Conservation (phyloP, 2,113 vertebrate species). For the Xiphophorus couchianus region DNA sequence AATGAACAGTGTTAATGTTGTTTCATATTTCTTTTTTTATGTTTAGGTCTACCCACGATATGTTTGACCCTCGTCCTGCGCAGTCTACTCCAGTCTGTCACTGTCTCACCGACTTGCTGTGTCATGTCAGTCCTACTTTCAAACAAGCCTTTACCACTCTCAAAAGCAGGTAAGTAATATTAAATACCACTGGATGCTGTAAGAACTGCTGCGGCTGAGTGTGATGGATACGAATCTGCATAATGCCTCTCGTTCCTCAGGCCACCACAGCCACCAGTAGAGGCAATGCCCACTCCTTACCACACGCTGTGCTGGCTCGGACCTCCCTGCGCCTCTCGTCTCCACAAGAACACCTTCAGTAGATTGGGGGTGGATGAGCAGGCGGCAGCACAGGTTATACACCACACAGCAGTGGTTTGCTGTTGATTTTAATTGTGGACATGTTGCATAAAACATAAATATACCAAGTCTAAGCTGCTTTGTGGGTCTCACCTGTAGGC, state of each 20-base stretch:
- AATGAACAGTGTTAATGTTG: neutral
- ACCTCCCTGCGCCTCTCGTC: conserved; percentile 68
- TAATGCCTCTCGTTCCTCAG: conserved; percentile 46
- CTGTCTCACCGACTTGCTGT: conserved; percentile 80
- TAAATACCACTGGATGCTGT: neutral
- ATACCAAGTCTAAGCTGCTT: neutral
- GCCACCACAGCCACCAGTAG: conserved; percentile 55
- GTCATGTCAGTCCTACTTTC: conserved; percentile 80
- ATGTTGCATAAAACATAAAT: conserved; percentile 6
- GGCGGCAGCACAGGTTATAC: conserved; percentile 70
- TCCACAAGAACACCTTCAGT: conserved; percentile 75
- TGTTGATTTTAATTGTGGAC: neutral
- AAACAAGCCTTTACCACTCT: conserved; percentile 72
- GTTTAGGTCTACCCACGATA: conserved; percentile 77
- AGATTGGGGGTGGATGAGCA: conserved; percentile 78
- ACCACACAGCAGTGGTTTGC: neutral
- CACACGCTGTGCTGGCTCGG: conserved; percentile 79
- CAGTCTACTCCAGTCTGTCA: conserved; percentile 77
- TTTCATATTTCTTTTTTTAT: neutral
- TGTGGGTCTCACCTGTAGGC: conserved; percentile 53
- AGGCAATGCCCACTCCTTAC: conserved; percentile 76
- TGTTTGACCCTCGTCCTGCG: conserved; percentile 80
- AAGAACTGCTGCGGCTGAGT: neutral
- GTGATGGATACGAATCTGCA: neutral
- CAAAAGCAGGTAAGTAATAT: conserved; percentile 72